Percentiles rank a stretch among this genome's conserved stretches.
Conservation (phyloP, 2,797 vertebrate species). For the Protosalanx chinensis region DNA sequence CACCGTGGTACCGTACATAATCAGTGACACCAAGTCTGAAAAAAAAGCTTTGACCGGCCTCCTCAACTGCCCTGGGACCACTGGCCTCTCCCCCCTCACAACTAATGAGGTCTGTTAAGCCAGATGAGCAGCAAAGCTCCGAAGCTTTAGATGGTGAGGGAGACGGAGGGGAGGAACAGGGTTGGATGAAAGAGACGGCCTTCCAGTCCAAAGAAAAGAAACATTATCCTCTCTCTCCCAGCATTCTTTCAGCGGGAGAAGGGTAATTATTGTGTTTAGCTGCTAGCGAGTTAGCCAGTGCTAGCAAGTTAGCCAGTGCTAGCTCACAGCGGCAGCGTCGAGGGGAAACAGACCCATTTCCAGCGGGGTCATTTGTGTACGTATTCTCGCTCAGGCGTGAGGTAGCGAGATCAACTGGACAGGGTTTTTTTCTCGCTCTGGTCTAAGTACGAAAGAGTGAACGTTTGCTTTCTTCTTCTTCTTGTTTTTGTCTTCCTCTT, state of each 20-base stretch:
- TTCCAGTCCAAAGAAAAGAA: conserved; percentile 47
- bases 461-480: too few relatives aligned
- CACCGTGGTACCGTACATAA: conserved; percentile 8
- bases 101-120: conserved; percentile 37
- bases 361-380: not conserved
- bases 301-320: not conserved
- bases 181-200: conserved; percentile 20
- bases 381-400: conserved; percentile 1
- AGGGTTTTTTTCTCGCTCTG: too few relatives aligned
- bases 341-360: conserved; percentile 4
- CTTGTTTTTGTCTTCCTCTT: not conserved
- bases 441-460: not conserved
- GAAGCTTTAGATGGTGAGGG: not conserved
- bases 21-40: conserved; percentile 15
- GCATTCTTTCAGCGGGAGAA: conserved; percentile 20
- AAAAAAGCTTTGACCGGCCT: too few relatives aligned
- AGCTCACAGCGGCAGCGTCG: not conserved
- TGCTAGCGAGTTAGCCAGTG: not conserved
- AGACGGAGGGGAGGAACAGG: not conserved
- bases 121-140: conserved; percentile 18
- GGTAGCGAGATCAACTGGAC: not conserved
- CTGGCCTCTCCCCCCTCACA: conserved; percentile 8
- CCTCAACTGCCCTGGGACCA: not conserved
- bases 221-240: conserved; percentile 31
- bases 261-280: conserved; percentile 17